Evolutionary conservation across 1,140 invertebrate species (phyloP).

Genomic region (Teleopsis dalmanni): DNA sequence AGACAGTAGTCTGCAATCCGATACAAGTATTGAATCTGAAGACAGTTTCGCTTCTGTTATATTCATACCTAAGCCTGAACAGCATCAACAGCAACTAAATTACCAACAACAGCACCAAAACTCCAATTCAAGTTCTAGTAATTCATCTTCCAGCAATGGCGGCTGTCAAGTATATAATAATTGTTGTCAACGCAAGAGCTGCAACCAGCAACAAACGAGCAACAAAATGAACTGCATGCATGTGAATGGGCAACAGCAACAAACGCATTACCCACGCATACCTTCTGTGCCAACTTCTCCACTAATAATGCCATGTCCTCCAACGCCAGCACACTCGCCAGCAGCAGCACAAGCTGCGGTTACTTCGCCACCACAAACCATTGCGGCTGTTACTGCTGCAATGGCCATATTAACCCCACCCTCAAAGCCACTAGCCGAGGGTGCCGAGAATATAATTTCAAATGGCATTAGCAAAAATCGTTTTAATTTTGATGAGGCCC

Average conservation of each 20-base stretch:
- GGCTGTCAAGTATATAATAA: slow-evolving; percentile 8
- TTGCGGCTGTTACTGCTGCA: slow-evolving; percentile 28
- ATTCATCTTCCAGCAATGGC: slow-evolving; percentile 38
- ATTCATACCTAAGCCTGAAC: slow-evolving; percentile 66
- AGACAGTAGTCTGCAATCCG: slow-evolving; percentile 84
- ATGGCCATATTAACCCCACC: slow-evolving; percentile 39
- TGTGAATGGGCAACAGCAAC: background rate
- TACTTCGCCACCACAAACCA: slow-evolving; percentile 31
- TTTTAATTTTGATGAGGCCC: slow-evolving; percentile 38
- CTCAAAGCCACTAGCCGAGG: background rate
- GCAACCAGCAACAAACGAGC: slow-evolving; percentile 2
- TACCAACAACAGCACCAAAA: slow-evolving; percentile 43
- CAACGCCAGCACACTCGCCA: slow-evolving; percentile 42
- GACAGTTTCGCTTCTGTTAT: slow-evolving; percentile 88
- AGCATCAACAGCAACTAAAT: slow-evolving; percentile 34
- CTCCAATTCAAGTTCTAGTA: slow-evolving; percentile 47
- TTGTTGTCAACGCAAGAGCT: slow-evolving; percentile 6
- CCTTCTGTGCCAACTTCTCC: slow-evolving; percentile 67
- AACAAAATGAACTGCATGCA: background rate
- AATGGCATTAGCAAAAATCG: slow-evolving; percentile 7
- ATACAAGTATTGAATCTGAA: slow-evolving; percentile 87
- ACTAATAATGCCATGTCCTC: slow-evolving; percentile 48
- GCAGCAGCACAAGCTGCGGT: slow-evolving; percentile 30
- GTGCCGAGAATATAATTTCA: background rate
- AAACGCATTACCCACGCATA: slow-evolving; percentile 30